A percentile compares a stretch with the other conserved stretches of the same genome.
These are phyloP conservation scores for Aphelenchoides bicaudatus DNA, from an alignment of 2,888 invertebrate species.

Conservation along the genomic window DNA sequence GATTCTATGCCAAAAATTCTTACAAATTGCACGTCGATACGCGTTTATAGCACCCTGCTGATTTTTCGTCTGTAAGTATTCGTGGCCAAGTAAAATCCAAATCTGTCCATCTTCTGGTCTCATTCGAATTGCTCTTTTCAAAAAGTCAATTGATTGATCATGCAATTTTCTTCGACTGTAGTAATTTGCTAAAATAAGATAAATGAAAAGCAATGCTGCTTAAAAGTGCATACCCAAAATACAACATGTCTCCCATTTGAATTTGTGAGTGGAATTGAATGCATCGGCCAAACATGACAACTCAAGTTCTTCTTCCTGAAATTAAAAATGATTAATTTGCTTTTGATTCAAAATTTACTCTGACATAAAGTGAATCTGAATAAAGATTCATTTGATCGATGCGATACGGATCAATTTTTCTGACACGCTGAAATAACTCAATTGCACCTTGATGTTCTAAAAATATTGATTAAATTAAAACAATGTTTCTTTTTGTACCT, in stretches of 20 bases:
- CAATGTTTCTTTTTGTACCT: constrained; percentile 20
- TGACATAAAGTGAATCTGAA: constrained; percentile 89
- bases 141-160: constrained; percentile 93
- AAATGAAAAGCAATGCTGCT: constrained; percentile 12
- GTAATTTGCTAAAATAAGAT: constrained; percentile 75
- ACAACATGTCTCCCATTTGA: constrained; percentile 92
- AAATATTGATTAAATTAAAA: constrained; percentile 17
- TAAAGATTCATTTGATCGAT: constrained; percentile 93
- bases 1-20: too few relatives aligned
- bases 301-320: constrained; percentile 67
- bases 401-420: constrained; percentile 82
- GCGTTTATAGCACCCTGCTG: constrained; percentile 97
- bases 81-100: constrained; percentile 99
- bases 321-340: constrained; percentile 14
- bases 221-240: constrained; percentile 75
- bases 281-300: constrained; percentile 87
- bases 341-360: constrained; percentile 26
- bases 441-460: constrained; percentile 49
- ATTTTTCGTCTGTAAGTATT: constrained; percentile 97
- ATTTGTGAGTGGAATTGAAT: constrained; percentile 89
- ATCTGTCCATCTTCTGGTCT: constrained; percentile 42
- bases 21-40: constrained; percentile 90
- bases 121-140: constrained; percentile 67
- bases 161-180: constrained; percentile 91
- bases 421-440: constrained; percentile 72